Evolutionary conservation across 2,888 invertebrate genomes (phyloP).

Genomic region (Baccha elongata): DNA sequence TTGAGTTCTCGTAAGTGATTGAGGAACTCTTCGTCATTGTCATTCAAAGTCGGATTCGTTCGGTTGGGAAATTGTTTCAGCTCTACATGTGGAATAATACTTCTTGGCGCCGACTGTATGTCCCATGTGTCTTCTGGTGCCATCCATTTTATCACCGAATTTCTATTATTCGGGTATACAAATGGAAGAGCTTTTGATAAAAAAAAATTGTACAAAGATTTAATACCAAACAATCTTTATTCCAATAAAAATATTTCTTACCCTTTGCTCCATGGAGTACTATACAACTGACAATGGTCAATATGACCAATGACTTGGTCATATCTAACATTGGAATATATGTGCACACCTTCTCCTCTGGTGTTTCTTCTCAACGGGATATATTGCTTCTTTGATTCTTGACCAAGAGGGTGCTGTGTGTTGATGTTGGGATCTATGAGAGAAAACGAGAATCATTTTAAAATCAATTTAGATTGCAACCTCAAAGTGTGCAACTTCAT

Average conservation of each 20-base stretch:
- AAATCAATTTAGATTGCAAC: constrained; percentile 63
- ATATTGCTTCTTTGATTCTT: constrained; percentile 27
- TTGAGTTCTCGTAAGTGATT: constrained; percentile 77
- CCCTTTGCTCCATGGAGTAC: constrained; percentile 49
- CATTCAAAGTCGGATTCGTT: constrained; percentile 77
- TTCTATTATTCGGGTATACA: constrained; percentile 75
- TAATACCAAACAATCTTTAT: not conserved
- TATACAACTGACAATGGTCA: constrained; percentile 60
- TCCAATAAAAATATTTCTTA: constrained; percentile 41
- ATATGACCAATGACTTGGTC: constrained; percentile 69
- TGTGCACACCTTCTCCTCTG: not conserved
- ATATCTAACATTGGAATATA: constrained; percentile 39
- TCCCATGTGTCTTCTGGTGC: constrained; percentile 80
- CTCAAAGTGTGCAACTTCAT: constrained; percentile 19
- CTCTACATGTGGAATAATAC: constrained; percentile 80
- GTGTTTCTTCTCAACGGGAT: constrained; percentile 37
- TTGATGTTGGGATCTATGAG: constrained; percentile 36
- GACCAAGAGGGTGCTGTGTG: constrained; percentile 12
- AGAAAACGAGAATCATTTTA: constrained; percentile 44
- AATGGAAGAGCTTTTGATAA: constrained; percentile 78
- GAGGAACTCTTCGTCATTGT: constrained; percentile 80
- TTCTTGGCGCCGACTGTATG: constrained; percentile 80
- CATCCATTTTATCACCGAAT: constrained; percentile 80
- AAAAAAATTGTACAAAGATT: not conserved
- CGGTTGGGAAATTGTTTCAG: constrained; percentile 78